Conservation (phyloP, 2,888 invertebrate species). For the Leptopilina syphax region DNA sequence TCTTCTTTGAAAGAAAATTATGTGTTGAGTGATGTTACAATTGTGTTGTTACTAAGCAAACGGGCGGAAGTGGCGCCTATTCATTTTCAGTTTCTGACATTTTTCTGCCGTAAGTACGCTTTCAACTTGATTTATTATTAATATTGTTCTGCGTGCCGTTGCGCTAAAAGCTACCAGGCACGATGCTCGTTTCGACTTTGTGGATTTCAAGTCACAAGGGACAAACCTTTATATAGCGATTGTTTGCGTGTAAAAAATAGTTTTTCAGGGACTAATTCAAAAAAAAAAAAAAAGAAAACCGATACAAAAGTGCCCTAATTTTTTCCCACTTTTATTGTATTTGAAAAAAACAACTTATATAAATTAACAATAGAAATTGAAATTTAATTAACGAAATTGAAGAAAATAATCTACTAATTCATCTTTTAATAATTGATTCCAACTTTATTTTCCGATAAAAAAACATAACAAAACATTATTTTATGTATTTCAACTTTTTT, state of each 20-base stretch:
- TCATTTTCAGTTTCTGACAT: constrained; percentile 30
- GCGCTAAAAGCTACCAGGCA: constrained; percentile 28
- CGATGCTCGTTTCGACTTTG: constrained; percentile 25
- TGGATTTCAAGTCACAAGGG: constrained; percentile 16
- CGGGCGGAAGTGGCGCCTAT: constrained; percentile 22
- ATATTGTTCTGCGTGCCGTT: constrained; percentile 38
- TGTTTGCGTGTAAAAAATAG: constrained; percentile 53
- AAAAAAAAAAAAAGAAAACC: constrained; percentile 48
- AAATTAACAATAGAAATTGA: too few relatives aligned
- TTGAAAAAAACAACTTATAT: too few relatives aligned
- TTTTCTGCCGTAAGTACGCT: constrained; percentile 9
- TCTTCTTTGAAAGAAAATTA: constrained; percentile 20
- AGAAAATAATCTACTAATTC: too few relatives aligned
- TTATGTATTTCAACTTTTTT: too few relatives aligned
- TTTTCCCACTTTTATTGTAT: background rate
- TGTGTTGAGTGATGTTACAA: constrained; percentile 26
- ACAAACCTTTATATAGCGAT: constrained; percentile 5
- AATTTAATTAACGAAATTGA: too few relatives aligned
- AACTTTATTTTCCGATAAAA: too few relatives aligned
- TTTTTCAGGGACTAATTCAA: constrained; percentile 55
- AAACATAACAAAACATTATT: too few relatives aligned
- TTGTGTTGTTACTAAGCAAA: constrained; percentile 28
- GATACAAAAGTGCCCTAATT: background rate
- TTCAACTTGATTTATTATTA: constrained; percentile 38
- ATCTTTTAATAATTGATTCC: too few relatives aligned